Conservation (phyloP, 2,113 vertebrate genomes). For the Toxostoma redivivum region DNA sequence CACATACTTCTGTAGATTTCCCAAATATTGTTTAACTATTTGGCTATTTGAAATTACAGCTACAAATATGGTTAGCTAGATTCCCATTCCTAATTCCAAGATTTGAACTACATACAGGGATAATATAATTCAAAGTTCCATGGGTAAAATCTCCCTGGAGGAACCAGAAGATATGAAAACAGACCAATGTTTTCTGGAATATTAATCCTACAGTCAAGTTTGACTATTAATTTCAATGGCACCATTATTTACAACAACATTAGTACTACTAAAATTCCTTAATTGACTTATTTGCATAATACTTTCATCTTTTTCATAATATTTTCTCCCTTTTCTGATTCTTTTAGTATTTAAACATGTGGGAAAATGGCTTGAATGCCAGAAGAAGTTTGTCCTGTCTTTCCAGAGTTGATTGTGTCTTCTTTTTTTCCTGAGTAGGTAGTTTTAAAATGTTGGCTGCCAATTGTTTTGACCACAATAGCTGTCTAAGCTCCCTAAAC, state of each 20-base stretch:
- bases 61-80: not conserved
- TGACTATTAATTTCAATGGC: not conserved
- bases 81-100: not conserved
- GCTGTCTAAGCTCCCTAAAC: constrained; percentile 44
- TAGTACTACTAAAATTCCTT: not conserved
- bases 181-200: not conserved
- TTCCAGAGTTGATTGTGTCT: not conserved
- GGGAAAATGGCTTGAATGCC: not conserved
- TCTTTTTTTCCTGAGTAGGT: not conserved
- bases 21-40: not conserved
- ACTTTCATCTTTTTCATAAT: not conserved
- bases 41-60: not conserved
- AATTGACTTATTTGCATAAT: not conserved
- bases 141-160: not conserved
- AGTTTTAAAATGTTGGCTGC: constrained; percentile 44
- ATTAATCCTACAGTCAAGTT: not conserved
- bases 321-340: not conserved
- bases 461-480: constrained; percentile 56
- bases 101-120: not conserved
- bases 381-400: not conserved
- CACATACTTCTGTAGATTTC: not conserved
- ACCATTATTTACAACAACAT: not conserved
- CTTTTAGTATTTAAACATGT: not conserved
- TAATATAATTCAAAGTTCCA: not conserved
- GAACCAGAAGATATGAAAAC: not conserved